These are phyloP conservation scores for Sycophaga agraensis DNA, from an alignment of 1,140 invertebrate species.

Conservation along the genomic window DNA sequence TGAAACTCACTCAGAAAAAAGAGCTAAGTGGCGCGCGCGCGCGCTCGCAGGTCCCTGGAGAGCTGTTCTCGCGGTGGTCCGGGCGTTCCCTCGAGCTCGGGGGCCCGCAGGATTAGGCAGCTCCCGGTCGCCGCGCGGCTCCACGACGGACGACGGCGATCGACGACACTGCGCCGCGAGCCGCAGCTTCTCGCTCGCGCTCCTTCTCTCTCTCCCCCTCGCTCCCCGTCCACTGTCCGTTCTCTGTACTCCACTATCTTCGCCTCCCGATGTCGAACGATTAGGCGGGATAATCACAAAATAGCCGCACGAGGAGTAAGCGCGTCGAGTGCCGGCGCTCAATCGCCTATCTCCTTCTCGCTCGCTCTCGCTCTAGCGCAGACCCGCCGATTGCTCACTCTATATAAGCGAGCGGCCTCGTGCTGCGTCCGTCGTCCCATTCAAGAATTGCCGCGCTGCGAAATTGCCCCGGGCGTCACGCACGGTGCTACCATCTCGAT, in stretches of 20 bases:
- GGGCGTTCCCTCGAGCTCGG: no score
- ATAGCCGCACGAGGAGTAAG: slow-evolving; percentile 10
- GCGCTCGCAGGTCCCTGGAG: no score
- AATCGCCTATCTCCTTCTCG: slow-evolving; percentile 2
- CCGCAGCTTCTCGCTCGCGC: neutral
- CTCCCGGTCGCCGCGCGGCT: no score
- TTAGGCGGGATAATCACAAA: slow-evolving; percentile 17
- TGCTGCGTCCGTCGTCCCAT: neutral
- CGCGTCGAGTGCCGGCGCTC: no score
- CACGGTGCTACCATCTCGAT: neutral
- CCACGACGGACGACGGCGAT: no score
- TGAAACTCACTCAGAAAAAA: no score
- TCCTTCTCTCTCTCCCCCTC: neutral
- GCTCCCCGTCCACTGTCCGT: neutral
- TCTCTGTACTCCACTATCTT: no score
- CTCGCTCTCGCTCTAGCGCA: neutral
- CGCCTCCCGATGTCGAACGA: neutral
- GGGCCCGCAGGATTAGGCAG: no score
- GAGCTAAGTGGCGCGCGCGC: no score
- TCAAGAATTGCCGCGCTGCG: slow-evolving; percentile 16
- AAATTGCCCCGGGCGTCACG: no score
- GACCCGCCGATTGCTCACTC: neutral
- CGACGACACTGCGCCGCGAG: neutral
- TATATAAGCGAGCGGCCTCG: no score
- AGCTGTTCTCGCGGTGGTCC: no score